Conservation (phyloP, 2,797 vertebrate genomes). For the Halcyon chelicuti region DNA sequence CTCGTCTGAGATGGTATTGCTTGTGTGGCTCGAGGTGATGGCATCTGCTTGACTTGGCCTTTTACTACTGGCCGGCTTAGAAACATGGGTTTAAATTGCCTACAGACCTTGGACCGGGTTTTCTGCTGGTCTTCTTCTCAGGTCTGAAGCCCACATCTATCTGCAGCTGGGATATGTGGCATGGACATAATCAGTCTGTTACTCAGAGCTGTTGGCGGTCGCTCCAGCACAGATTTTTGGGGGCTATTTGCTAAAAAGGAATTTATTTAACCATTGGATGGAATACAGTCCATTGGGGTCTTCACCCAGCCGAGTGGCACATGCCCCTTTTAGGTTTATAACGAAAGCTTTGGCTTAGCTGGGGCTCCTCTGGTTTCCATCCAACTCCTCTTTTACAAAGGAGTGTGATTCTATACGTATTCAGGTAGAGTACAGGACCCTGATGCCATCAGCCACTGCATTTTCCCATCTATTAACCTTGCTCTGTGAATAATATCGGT, state of each 20-base stretch:
- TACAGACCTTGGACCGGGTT: background rate
- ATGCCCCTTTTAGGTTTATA: background rate
- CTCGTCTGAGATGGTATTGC: fast-evolving
- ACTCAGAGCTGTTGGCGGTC: background rate
- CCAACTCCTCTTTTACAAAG: background rate
- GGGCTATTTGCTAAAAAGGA: background rate
- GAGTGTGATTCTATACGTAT: background rate
- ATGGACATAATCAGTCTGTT: fast-evolving
- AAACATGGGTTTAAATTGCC: background rate
- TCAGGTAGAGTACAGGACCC: background rate
- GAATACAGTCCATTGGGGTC: background rate
- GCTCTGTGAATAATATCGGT: background rate
- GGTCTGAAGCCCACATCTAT: background rate
- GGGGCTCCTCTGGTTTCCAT: background rate
- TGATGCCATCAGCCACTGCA: background rate
- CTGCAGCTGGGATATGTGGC: background rate
- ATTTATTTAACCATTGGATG: background rate
- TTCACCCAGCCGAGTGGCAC: too few relatives aligned
- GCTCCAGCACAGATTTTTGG: fast-evolving
- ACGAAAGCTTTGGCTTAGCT: fast-evolving
- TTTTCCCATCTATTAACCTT: slow-evolving; percentile 29
- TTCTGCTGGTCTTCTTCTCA: background rate
- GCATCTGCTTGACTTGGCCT: background rate
- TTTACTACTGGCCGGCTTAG: background rate
- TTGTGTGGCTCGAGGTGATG: background rate